These are phyloP conservation scores for Leptopilina clavipes DNA, from an alignment of 1,140 invertebrate species.

Conservation along the genomic window DNA sequence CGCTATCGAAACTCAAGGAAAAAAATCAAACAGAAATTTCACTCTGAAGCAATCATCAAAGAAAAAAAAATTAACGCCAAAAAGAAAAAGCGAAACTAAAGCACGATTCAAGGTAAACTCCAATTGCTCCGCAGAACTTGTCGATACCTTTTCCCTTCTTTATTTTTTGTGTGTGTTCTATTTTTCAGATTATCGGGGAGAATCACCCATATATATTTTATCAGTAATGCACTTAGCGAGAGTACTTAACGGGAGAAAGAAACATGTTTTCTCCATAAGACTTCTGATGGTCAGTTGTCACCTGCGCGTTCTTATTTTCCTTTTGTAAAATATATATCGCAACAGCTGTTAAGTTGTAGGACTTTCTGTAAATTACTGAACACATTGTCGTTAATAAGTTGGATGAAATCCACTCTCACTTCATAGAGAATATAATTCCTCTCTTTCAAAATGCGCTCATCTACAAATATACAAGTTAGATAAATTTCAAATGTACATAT, in stretches of 20 bases:
- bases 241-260: not conserved
- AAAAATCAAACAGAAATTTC: no score
- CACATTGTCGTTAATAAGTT: slow-evolving; percentile 27
- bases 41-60: no score
- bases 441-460: not conserved
- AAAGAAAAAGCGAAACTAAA: no score
- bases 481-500: not conserved
- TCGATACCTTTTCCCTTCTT: no score
- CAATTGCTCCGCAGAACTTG: no score
- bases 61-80: no score
- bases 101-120: no score
- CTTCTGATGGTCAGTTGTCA: slow-evolving; percentile 29
- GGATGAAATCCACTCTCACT: not conserved
- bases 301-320: not conserved
- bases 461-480: not conserved
- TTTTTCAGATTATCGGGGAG: slow-evolving; percentile 7
- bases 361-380: slow-evolving; percentile 1
- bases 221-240: slow-evolving; percentile 25
- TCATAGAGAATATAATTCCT: no score
- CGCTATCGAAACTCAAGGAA: no score
- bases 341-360: not conserved
- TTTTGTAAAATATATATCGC: not conserved
- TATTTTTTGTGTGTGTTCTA: slow-evolving; percentile 2
- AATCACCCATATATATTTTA: slow-evolving; percentile 29
- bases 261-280: slow-evolving; percentile 25